Evolutionary conservation across 37 sponge, comb jelly and placozoan genomes (phyloP), one percentile per base, ranked within the genome.

Genomic region (Crambe crambe): DNA sequence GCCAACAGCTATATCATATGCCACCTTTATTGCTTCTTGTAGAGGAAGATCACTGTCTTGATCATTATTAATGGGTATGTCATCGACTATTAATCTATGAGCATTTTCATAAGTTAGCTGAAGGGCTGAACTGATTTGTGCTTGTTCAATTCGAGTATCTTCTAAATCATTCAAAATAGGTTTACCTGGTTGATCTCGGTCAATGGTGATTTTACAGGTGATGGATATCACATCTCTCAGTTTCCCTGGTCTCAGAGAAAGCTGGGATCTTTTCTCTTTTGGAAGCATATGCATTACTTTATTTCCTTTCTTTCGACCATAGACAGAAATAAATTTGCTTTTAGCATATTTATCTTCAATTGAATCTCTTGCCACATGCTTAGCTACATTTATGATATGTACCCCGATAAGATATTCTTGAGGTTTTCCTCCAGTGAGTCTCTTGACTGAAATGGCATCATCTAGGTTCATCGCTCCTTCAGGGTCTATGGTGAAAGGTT

Each of bases 101-200:
- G 87, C 91, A 42, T 29, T 36, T 61, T 64, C n/a, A 56, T 91
- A 91, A 18, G 83, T 77, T 8, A 91, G 61, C 62, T 72, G 30
- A 5, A 73, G 40, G 27, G 36, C 17, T 1, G 91, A 91, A 15
- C 25, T 38, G 22, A 91, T 56, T 38, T 60, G 39, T 27, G 72
- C 41, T 47, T 80, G 75, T 27, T 51, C 56, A 51, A 78, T 42
- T 41, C 76, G 51, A 26, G 74, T 43, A 0, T 9, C 29, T 41
- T 47, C 23, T 3, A 67, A 37, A 29, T 32, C 54, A 5, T 77
- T 44, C 30, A 6, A 26, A 29, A 37, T 1, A 41, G 21, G 22
- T 20, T 21, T 41, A 29, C 37, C 42, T 27, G 38, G 36, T n/a
- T 18, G 26, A 18, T n/a, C 62, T 29, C 40, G 38, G 25, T 68